phyloP scores from a whole-genome alignment of 2,797 vertebrate species.

The Eurystomus glaucurus region DNA sequence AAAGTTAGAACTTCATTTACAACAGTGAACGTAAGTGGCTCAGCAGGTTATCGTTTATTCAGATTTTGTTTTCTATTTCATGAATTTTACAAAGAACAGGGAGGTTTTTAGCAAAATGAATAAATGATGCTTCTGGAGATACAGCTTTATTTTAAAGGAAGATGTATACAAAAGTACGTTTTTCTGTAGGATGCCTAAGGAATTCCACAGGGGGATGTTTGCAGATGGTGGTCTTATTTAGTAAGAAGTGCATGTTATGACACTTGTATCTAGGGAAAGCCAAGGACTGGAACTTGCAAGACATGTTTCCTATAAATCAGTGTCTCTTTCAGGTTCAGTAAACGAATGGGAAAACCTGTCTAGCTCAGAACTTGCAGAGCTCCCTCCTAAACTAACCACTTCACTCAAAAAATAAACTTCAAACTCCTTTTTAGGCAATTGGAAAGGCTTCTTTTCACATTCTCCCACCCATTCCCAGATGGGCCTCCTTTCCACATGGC shows the following conservation, averaged over 20 bases:
- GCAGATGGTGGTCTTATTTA: conserved; percentile 68
- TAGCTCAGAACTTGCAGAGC: conserved; percentile 24
- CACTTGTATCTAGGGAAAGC: conserved; percentile 50
- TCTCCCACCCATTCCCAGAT: conserved; percentile 35
- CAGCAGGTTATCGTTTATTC: conserved; percentile 72
- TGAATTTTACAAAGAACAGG: conserved; percentile 45
- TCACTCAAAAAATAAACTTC: conserved; percentile 43
- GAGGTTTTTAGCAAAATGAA: conserved; percentile 45
- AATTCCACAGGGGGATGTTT: conserved; percentile 26
- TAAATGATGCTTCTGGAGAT: conserved; percentile 50
- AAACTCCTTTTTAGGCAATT: conserved; percentile 28
- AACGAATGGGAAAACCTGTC: conserved; percentile 38
- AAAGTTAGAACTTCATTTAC: conserved; percentile 80
- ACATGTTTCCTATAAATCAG: conserved; percentile 56
- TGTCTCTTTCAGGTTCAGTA: conserved; percentile 64
- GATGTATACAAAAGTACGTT: conserved; percentile 19
- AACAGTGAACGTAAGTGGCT: conserved; percentile 44
- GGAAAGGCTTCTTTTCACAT: conserved; percentile 45
- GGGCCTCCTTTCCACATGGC: conserved; percentile 26
- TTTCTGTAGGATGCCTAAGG: conserved; percentile 30
- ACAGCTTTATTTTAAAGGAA: conserved; percentile 47
- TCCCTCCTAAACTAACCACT: conserved; percentile 27
- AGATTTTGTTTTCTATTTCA: conserved; percentile 68
- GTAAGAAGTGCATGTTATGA: conserved; percentile 49
- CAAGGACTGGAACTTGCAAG: conserved; percentile 71